Evolutionary conservation across 2,797 vertebrate genomes (phyloP), one percentile per base, ranked within the genome.

Genomic region (Enteromius afrohamiltoni): DNA sequence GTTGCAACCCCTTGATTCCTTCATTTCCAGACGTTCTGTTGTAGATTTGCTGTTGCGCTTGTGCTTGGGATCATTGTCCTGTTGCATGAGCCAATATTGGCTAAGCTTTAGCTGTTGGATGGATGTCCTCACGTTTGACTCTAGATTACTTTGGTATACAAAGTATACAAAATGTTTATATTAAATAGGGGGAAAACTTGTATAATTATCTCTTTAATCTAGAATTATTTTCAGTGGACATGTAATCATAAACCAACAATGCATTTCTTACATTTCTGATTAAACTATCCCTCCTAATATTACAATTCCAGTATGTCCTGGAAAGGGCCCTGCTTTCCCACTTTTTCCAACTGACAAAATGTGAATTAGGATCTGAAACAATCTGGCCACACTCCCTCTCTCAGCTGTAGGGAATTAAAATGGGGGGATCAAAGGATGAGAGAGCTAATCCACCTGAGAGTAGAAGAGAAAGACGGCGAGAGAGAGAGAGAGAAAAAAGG

Each of bases 331-430:
- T 17, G 37, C 19, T 77, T 77, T 67, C 65, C 64, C 51, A 70
- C 10, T 83, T 83, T 82, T 77, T 78, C 75, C 37, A 70, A 19
- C 21, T 58, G 74, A 78, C 40, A 69, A 67, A 58, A 71, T 90
- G 88, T 86, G 85, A 47, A 71, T 83, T 82, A 82, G 60, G 49
- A 69, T 34, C 34, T 75, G 89, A 85, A 80, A 85, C 85, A 91
- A 84, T 88, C 89, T 86, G 87, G 89, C 91, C 26, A 1, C 89
- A 87, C 85, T 92, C 93, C 87, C 81, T 86, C 91, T 67, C 84
- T 0, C 89, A 93, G 91, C 90, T 92, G 90, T 93, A 91, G 90
- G 91, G 91, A 92, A 94, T 95, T 95, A 94, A 94, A 94, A 91
- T 87, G 45, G 51, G 83, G 85, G 91, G 93, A 94, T 95, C 92